A percentile compares a stretch with the other conserved stretches of the same genome.
phyloP scores from a whole-genome alignment of 2,888 invertebrate species.

The Coecobrya sp. region DNA sequence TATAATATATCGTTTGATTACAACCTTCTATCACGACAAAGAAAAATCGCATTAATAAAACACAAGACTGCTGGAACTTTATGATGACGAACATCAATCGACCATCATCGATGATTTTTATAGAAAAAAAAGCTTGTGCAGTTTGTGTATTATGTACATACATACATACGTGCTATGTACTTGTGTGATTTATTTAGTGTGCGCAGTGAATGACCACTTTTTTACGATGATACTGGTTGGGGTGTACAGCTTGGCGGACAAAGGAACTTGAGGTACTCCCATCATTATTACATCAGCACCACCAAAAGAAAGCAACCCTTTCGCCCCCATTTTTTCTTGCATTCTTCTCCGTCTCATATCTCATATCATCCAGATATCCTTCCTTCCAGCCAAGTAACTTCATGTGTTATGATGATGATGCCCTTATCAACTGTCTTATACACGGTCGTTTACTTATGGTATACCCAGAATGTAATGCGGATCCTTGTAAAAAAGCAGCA shows the following conservation, averaged over 20 bases:
- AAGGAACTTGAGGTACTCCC: constrained; percentile 37
- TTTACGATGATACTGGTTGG: constrained; percentile 13
- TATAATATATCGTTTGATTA: constrained; percentile 23
- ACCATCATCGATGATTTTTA: constrained; percentile 21
- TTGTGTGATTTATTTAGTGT: constrained; percentile 54
- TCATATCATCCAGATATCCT: constrained; percentile 73
- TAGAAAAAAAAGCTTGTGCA: too few species aligned
- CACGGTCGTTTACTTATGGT: constrained; percentile 28
- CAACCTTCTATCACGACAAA: constrained; percentile 45
- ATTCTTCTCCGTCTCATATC: constrained; percentile 37
- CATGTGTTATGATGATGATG: constrained; percentile 63
- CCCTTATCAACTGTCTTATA: constrained; percentile 64
- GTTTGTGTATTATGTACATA: background rate
- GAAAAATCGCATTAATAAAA: constrained; percentile 56
- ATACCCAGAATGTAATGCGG: background rate
- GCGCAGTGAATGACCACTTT: constrained; percentile 45
- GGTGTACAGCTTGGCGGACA: background rate
- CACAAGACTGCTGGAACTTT: constrained; percentile 31
- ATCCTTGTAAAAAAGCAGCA: background rate
- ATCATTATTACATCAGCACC: constrained; percentile 10
- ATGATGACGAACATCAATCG: constrained; percentile 43
- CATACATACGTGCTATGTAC: background rate
- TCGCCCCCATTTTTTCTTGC: constrained; percentile 62
- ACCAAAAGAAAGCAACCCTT: constrained; percentile 65
- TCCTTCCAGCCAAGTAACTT: constrained; percentile 64